Evolutionary conservation across 2,113 vertebrate genomes (phyloP), one percentile per base, ranked within the genome.

Genomic region (Pteruthius melanotis): DNA sequence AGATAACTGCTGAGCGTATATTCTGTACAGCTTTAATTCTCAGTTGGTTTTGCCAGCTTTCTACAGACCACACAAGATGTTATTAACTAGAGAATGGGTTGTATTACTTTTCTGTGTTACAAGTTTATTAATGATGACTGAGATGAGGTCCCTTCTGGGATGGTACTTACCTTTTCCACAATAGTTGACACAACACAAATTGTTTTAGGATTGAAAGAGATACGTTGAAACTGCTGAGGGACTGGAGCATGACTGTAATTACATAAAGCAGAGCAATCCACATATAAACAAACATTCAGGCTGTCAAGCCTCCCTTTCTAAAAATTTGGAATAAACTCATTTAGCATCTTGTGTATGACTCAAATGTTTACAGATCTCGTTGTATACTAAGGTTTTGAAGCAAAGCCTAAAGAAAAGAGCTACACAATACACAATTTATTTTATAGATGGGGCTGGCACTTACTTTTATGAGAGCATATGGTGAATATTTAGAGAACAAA

Each of bases 401-500:
- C 35, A 82, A 95, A 93, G 50, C 52, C 84, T 77, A 80, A 93
- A 77, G 71, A 85, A 95, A 87, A 57, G 50, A 90, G 30, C 27
- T 47, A 91, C 3, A 27, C 60, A 70, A 81, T 74, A 71, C 92
- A 80, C 54, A 76, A 49, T 79, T 90, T 16, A 33, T 85, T 95
- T 90, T 89, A 81, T 64, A 87, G 52, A 45, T 60, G 39, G 14
- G n/a, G 17, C 53, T 93, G 76, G 40, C 56, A n/a, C 47, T 56
- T 60, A 22, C 22, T 96, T 95, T 90, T 90, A 81, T 49, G 56
- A 57, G 85, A 92, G 28, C 96, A 90, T 94, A 87, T 90, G 92
- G 94, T 83, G 90, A 90, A 81, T 88, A 77, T 96, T 97, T 92
- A 87, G 47, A 92, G 91, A 75, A 83, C 60, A 93, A 81, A 94